phyloP scores from a whole-genome alignment of 2,113 vertebrate species.

The Brienomyrus longianalis region DNA sequence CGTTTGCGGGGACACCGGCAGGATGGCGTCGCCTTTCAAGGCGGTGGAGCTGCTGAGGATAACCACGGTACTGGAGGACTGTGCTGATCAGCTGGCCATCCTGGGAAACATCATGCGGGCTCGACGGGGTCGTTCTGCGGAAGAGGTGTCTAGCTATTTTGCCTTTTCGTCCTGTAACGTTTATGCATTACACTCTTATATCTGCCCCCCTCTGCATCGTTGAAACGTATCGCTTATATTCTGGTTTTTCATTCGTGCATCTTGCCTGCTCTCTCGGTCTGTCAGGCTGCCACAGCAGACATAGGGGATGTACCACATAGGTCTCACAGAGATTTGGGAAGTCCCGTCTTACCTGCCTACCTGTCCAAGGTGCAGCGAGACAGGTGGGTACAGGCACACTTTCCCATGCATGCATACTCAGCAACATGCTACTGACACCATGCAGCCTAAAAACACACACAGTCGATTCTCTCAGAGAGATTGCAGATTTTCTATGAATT shows the following conservation, averaged over 20 bases:
- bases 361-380: constrained; percentile 66
- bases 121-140: constrained; percentile 27
- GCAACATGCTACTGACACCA: neutral
- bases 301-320: constrained; percentile 22
- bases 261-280: neutral
- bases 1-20: neutral
- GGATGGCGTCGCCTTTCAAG: constrained; percentile 35
- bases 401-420: neutral
- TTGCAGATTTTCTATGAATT: constrained; percentile 17
- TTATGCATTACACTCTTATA: neutral
- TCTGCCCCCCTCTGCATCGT: neutral
- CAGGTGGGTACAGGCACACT: constrained; percentile 48
- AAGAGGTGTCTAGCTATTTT: neutral
- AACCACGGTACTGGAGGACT: constrained; percentile 60
- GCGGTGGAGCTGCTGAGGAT: constrained; percentile 54
- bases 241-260: neutral
- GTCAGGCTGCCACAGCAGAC: constrained; percentile 48
- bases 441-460: neutral
- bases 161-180: neutral
- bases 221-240: neutral
- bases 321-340: constrained; percentile 26
- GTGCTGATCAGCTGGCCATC: constrained; percentile 64
- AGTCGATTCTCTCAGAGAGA: neutral
- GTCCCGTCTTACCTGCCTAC: constrained; percentile 38
- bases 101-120: constrained; percentile 61